phyloP scores from a whole-genome alignment of 2,797 vertebrate genomes.

The Notolepis coatsorum region DNA sequence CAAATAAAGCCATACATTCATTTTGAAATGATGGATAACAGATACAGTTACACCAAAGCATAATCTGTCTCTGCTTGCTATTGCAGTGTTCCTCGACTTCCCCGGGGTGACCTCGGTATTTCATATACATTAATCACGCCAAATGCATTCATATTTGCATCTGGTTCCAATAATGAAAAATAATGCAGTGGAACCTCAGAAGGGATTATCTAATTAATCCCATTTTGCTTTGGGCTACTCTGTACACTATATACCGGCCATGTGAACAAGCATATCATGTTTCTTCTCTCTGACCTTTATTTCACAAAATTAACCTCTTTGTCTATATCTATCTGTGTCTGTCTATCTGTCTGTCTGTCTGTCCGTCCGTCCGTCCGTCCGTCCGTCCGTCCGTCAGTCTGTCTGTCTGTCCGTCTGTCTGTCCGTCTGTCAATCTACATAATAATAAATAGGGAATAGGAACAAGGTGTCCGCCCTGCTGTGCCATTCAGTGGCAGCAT shows the following conservation, averaged over 20 bases:
- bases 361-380: no score
- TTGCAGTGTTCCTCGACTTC: slow-evolving; percentile 30
- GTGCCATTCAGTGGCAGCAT: neutral
- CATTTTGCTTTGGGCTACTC: neutral
- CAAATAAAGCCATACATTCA: slow-evolving; percentile 13
- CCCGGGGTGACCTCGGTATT: slow-evolving; percentile 1
- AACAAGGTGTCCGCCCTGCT: no score
- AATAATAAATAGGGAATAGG: no score
- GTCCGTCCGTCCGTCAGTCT: no score
- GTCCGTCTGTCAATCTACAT: no score
- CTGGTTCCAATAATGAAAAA: slow-evolving; percentile 49
- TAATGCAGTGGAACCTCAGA: slow-evolving; percentile 28
- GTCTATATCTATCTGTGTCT: no score
- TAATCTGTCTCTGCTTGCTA: slow-evolving; percentile 13
- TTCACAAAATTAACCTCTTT: no score
- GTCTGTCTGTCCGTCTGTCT: no score
- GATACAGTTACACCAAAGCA: neutral
- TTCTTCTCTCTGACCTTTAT: neutral
- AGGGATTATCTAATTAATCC: slow-evolving; percentile 45
- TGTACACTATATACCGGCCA: neutral
- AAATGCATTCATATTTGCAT: slow-evolving; percentile 48
- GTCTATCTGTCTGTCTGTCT: no score
- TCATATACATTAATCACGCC: slow-evolving; percentile 34
- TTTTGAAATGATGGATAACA: slow-evolving; percentile 28
- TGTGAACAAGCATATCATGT: neutral